Conservation (phyloP, 2,797 vertebrate genomes). For the Fundulus diaphanus region DNA sequence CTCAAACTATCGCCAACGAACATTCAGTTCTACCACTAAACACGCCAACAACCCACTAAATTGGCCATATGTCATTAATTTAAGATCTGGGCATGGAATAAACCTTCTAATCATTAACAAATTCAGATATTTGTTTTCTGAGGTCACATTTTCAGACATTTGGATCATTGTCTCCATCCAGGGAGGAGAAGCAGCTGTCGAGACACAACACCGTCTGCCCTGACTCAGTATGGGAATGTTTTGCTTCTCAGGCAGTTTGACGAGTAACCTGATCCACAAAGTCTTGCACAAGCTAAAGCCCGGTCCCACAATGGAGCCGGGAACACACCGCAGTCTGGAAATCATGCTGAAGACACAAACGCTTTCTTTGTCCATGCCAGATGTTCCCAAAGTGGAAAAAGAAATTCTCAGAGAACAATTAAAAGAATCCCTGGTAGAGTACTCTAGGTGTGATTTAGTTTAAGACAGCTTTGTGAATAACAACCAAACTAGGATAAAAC, state of each 20-base stretch:
- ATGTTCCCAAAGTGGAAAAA: background rate
- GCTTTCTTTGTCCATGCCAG: too few species aligned
- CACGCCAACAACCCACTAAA: background rate
- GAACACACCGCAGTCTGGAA: background rate
- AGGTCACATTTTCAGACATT: background rate
- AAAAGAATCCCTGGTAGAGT: background rate
- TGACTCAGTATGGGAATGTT: background rate
- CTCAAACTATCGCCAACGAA: background rate
- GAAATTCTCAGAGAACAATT: background rate
- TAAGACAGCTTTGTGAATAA: too few species aligned
- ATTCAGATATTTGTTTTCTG: background rate
- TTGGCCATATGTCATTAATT: background rate
- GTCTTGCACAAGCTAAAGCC: background rate
- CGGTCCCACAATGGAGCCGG: background rate
- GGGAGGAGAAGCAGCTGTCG: slow-evolving; percentile 2
- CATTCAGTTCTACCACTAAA: background rate
- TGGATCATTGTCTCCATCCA: slow-evolving; percentile 51
- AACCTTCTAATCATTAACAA: background rate
- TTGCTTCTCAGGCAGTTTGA: background rate
- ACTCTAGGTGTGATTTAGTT: too few species aligned
- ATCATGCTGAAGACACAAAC: too few species aligned
- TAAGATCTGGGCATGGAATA: background rate
- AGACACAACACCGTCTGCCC: background rate
- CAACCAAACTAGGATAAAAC: too few species aligned
- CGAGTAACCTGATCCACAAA: background rate